These are phyloP conservation scores for Manis pentadactyla DNA, from an alignment of 2,797 vertebrate species.

Conservation along the genomic window DNA sequence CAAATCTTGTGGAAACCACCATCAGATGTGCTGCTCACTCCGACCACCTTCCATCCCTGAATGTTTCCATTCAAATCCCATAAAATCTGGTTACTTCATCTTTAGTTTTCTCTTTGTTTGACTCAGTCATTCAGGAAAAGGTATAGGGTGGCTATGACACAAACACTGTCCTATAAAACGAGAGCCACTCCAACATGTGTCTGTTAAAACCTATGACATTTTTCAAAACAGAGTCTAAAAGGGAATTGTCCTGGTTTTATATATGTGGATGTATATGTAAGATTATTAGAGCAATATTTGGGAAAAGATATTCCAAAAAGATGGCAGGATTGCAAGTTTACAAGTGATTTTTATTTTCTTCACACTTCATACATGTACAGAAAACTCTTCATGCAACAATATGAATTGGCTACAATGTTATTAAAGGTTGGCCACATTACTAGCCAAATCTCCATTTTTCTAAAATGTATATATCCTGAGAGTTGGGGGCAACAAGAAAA, in stretches of 20 bases:
- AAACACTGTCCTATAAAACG: background rate
- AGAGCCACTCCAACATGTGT: background rate
- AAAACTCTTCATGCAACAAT: conserved; percentile 11
- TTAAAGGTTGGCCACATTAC: background rate
- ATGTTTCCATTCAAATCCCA: background rate
- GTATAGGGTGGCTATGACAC: background rate
- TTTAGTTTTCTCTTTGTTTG: background rate
- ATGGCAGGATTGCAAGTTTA: background rate
- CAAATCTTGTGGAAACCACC: background rate
- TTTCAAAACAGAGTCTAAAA: conserved; percentile 28
- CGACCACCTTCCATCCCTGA: background rate
- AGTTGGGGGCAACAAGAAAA: background rate
- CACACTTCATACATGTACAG: background rate
- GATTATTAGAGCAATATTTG: background rate
- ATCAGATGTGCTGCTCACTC: background rate
- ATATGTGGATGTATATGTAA: background rate
- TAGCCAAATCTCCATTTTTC: conserved; percentile 18
- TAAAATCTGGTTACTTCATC: background rate
- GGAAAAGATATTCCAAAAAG: conserved; percentile 37
- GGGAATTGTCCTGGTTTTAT: background rate
- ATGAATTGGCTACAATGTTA: background rate
- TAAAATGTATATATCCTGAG: background rate
- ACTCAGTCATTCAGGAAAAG: background rate
- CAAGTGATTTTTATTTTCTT: conserved; percentile 19
- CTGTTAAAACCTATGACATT: background rate